A percentile compares a stretch with the other conserved stretches of the same genome.
Conservation (phyloP, 2,797 vertebrate genomes). For the Alauda arvensis region DNA sequence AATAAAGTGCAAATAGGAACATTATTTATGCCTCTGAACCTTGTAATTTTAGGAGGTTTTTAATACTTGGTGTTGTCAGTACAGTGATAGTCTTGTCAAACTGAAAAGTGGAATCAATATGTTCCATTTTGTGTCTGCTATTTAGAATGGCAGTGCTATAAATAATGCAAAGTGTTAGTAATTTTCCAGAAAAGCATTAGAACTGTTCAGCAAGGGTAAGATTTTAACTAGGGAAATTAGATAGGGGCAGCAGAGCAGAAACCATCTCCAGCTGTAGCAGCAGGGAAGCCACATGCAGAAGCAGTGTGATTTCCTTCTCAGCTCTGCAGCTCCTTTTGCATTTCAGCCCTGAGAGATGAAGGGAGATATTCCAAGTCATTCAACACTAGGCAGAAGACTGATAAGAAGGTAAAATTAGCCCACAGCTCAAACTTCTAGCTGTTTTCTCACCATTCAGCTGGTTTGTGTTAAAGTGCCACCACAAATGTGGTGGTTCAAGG, state of each 20-base stretch:
- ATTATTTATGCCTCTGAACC: neutral
- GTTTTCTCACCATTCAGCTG: neutral
- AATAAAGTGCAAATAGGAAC: neutral
- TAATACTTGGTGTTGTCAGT: neutral
- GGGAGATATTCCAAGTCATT: neutral
- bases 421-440: neutral
- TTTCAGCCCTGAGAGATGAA: neutral
- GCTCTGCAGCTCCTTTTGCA: neutral
- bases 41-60: neutral
- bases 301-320: neutral
- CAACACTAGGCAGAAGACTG: neutral
- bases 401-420: neutral
- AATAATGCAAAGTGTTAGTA: neutral
- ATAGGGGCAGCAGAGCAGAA: neutral
- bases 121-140: neutral
- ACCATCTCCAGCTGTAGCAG: neutral
- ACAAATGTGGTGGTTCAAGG: neutral
- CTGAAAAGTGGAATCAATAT: neutral
- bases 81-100: neutral
- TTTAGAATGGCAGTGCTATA: neutral
- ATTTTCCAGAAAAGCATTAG: neutral
- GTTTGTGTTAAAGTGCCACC: neutral
- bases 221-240: neutral
- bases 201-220: neutral
- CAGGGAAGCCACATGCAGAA: neutral